Evolutionary conservation across 2,113 vertebrate species (phyloP).

Genomic region (Patagioenas fasciata): DNA sequence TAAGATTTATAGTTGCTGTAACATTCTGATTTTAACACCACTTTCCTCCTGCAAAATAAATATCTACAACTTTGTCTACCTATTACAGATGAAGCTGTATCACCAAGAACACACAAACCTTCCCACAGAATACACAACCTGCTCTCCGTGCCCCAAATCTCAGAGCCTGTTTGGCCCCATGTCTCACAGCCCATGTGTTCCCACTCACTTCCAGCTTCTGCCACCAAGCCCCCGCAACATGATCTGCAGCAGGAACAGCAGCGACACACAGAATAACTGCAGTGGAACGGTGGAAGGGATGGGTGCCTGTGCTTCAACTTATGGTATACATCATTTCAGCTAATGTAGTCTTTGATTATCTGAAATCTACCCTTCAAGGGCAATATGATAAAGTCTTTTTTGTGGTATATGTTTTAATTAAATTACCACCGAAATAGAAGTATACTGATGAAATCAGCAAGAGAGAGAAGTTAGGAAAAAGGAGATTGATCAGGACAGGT

Average conservation of each 20-base stretch:
- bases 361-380: neutral
- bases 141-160: accelerated
- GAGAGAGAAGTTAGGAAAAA: neutral
- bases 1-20: neutral
- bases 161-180: accelerated
- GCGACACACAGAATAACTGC: neutral
- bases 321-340: neutral
- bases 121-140: neutral
- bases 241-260: neutral
- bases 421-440: neutral
- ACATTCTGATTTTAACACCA: neutral
- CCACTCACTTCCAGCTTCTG: neutral
- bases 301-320: neutral
- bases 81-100: neutral
- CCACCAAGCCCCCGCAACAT: accelerated
- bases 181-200: too few species aligned
- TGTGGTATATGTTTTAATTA: neutral
- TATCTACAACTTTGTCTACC: neutral
- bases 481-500: neutral
- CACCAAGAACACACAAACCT: neutral
- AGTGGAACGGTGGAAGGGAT: neutral
- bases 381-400: neutral
- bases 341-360: neutral
- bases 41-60: neutral
- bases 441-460: neutral